Percentiles rank a stretch among this genome's conserved stretches.
phyloP scores from a whole-genome alignment of 2,888 invertebrate species.

The Lapara coniferarum region DNA sequence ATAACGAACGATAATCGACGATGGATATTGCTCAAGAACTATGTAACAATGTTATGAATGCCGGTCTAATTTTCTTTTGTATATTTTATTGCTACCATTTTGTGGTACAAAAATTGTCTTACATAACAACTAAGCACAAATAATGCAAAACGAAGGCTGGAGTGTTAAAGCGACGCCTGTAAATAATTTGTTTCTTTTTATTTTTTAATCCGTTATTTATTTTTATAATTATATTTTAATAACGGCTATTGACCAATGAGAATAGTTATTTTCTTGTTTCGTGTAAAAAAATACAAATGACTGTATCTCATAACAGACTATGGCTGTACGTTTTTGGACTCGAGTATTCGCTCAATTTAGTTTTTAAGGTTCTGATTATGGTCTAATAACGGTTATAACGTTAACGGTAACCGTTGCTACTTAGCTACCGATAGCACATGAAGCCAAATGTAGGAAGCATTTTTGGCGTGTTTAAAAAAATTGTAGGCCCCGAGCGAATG shows the following conservation, averaged over 20 bases:
- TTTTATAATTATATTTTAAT: conserved; percentile 23
- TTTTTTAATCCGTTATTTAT: conserved; percentile 22
- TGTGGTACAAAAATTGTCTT: conserved; percentile 6
- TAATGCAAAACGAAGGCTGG: conserved; percentile 23
- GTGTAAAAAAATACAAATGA: conserved; percentile 4
- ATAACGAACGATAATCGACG: conserved; percentile 21
- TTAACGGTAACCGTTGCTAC: conserved; percentile 33
- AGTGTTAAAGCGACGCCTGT: background rate
- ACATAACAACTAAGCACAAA: conserved; percentile 11
- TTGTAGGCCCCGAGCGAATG: conserved; percentile 47
- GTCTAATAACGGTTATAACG: conserved; percentile 24
- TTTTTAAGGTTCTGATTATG: conserved; percentile 26
- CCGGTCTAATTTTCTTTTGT: conserved; percentile 54
- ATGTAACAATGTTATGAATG: conserved; percentile 54
- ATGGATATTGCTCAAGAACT: conserved; percentile 59
- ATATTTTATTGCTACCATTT: conserved; percentile 35
- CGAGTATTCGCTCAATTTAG: conserved; percentile 40
- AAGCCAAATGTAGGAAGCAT: conserved; percentile 39
- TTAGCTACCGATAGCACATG: conserved; percentile 41
- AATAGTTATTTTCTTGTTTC: conserved; percentile 19
- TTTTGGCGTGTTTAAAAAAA: conserved; percentile 43
- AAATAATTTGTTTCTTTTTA: conserved; percentile 12
- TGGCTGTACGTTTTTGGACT: conserved; percentile 34
- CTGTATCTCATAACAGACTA: conserved; percentile 26
- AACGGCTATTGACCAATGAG: conserved; percentile 22